A percentile compares a stretch with the other conserved stretches of the same genome.
Conservation (phyloP, 2,113 vertebrate species). For the Chunga burmeisteri region DNA sequence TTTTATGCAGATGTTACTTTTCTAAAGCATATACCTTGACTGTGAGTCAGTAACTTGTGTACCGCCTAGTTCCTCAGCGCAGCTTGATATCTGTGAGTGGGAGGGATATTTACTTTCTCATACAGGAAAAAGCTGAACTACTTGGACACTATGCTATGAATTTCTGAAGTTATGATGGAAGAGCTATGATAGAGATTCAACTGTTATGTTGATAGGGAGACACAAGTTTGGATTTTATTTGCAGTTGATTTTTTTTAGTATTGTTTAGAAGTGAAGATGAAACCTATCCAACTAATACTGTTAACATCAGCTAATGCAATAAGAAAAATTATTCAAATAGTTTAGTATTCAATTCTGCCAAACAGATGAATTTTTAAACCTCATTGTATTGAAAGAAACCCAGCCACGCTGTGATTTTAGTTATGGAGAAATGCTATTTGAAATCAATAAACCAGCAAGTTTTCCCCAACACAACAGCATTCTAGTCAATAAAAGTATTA, state of each 20-base stretch:
- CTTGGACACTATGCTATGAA: neutral
- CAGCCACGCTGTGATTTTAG: neutral
- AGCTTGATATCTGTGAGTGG: neutral
- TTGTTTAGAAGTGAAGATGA: neutral
- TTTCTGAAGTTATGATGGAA: neutral
- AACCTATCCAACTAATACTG: neutral
- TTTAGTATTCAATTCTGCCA: neutral
- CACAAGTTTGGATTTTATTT: neutral
- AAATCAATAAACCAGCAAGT: constrained; percentile 46
- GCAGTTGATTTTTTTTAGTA: neutral
- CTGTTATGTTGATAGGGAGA: neutral
- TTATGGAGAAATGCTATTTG: constrained; percentile 2
- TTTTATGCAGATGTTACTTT: neutral
- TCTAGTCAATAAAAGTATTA: constrained; percentile 43
- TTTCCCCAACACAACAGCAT: constrained; percentile 14
- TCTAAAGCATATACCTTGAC: neutral
- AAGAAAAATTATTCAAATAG: neutral
- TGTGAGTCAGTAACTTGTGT: neutral
- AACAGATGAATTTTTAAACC: constrained; percentile 24
- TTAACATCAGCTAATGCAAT: neutral
- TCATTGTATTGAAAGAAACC: constrained; percentile 24
- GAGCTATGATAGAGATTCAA: neutral
- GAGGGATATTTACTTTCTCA: neutral
- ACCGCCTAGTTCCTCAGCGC: fast-evolving
- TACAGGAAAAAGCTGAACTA: neutral